Percentiles rank a stretch among this genome's conserved stretches.
These are phyloP conservation scores for Montifringilla adamsi DNA, from an alignment of 2,113 vertebrate species.

Conservation along the genomic window DNA sequence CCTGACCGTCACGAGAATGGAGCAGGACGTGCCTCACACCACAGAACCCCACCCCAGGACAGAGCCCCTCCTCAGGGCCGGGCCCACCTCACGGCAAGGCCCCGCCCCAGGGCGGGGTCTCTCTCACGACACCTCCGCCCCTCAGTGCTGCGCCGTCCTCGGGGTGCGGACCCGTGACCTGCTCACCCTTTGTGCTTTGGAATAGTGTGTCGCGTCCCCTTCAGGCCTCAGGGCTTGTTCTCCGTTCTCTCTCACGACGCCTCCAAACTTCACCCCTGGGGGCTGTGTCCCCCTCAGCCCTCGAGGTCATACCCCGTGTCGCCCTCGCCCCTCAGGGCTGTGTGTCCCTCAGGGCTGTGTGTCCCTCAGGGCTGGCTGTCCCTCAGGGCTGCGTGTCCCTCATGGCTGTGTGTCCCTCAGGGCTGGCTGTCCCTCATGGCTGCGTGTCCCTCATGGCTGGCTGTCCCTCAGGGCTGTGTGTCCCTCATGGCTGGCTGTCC, in stretches of 20 bases:
- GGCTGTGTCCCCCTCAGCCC: neutral
- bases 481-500: neutral
- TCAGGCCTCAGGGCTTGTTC: neutral
- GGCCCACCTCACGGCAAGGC: neutral
- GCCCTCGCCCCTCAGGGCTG: neutral
- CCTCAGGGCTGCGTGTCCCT: too few species aligned
- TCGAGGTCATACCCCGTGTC: neutral
- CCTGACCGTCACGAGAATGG: accelerated
- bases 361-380: neutral
- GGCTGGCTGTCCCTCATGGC: neutral
- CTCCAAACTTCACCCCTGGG: too few species aligned
- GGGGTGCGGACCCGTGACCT: accelerated
- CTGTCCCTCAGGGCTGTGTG: neutral
- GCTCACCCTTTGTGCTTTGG: neutral
- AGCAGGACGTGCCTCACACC: accelerated
- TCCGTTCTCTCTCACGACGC: too few species aligned
- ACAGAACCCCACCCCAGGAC: accelerated
- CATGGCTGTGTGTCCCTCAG: neutral
- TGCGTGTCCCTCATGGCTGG: neutral
- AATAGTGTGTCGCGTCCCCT: accelerated
- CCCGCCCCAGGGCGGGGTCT: neutral
- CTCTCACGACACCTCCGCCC: too few species aligned
- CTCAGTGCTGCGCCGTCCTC: neutral
- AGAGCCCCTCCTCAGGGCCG: too few species aligned
- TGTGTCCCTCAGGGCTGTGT: too few species aligned